These are phyloP conservation scores for Amiota communis DNA, from an alignment of 2,888 invertebrate genomes.

Conservation along the genomic window DNA sequence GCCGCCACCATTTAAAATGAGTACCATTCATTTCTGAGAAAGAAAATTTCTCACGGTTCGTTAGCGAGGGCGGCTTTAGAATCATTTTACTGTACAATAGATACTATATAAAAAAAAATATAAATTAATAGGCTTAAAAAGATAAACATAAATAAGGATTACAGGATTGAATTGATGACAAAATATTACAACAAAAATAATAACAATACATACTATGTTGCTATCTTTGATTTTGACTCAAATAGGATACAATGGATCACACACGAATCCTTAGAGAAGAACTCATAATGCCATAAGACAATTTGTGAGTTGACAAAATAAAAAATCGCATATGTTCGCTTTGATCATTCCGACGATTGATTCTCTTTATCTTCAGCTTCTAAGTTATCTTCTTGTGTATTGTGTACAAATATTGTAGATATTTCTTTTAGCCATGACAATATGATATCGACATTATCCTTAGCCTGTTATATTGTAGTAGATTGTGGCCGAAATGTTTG, in stretches of 20 bases:
- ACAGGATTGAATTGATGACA: constrained; percentile 46
- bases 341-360: constrained; percentile 8
- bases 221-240: background rate
- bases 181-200: constrained; percentile 27
- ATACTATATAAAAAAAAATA: background rate
- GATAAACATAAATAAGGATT: constrained; percentile 55
- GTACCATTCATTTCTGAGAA: constrained; percentile 51
- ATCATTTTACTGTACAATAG: constrained; percentile 39
- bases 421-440: constrained; percentile 20
- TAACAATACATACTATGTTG: background rate
- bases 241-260: background rate
- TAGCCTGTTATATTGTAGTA: constrained; percentile 35
- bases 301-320: constrained; percentile 66
- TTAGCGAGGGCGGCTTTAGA: constrained; percentile 53
- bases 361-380: constrained; percentile 10
- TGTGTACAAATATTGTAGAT: constrained; percentile 38
- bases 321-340: background rate
- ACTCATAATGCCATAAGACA: constrained; percentile 35
- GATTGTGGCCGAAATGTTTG: background rate
- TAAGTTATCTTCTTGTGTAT: constrained; percentile 29
- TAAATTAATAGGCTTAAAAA: constrained; percentile 8
- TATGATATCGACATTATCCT: constrained; percentile 37
- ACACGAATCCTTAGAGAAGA: background rate
- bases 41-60: constrained; percentile 53
- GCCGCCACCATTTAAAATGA: constrained; percentile 15